phyloP scores from a whole-genome alignment of 2,888 invertebrate genomes.

The Muschampia plurimacula region DNA sequence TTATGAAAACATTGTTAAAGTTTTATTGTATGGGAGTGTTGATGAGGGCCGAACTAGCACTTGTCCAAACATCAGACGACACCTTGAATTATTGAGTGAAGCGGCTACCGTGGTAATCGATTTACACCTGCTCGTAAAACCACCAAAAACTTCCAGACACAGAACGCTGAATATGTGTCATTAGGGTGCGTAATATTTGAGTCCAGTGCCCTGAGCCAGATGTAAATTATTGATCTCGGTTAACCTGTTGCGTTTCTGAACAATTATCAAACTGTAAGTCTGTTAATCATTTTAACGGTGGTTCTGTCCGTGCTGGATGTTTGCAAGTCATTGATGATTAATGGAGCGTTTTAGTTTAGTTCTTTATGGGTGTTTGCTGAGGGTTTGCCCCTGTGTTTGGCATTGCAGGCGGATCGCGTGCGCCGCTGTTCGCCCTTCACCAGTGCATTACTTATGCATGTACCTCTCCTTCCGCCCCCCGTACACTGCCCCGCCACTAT shows the following conservation, averaged over 20 bases:
- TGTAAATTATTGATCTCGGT: constrained; percentile 19
- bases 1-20: constrained; percentile 84
- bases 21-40: constrained; percentile 80
- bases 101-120: constrained; percentile 75
- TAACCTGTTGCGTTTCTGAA: constrained; percentile 31
- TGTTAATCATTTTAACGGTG: constrained; percentile 8
- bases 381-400: constrained; percentile 66
- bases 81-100: constrained; percentile 78
- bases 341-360: constrained; percentile 64
- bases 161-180: constrained; percentile 24
- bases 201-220: constrained; percentile 13
- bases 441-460: constrained; percentile 83
- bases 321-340: constrained; percentile 69
- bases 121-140: constrained; percentile 74
- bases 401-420: constrained; percentile 74
- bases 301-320: constrained; percentile 49
- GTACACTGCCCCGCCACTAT: constrained; percentile 55
- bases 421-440: constrained; percentile 71
- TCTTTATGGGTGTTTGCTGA: constrained; percentile 59
- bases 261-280: constrained; percentile 21
- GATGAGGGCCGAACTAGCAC: constrained; percentile 79
- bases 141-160: constrained; percentile 45
- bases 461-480: constrained; percentile 55
- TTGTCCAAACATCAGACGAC: constrained; percentile 81
- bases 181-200: constrained; percentile 23